phyloP scores from a whole-genome alignment of 2,888 invertebrate genomes.

The Brachyptera risi region DNA sequence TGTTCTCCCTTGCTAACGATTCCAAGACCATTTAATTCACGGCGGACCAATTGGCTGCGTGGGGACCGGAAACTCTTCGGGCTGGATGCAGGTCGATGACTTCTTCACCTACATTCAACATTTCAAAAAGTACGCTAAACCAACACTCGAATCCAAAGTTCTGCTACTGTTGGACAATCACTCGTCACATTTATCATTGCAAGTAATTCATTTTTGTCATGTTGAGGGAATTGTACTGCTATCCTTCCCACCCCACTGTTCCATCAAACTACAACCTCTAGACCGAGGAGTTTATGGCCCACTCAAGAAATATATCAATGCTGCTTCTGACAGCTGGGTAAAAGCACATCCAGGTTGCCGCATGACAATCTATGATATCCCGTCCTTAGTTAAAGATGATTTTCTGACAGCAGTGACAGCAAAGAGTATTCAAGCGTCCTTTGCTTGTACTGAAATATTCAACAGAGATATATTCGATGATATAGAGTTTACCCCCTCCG shows the following conservation, averaged over 20 bases:
- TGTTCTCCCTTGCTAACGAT: constrained; percentile 39
- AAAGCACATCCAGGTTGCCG: neutral
- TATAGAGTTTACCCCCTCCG: constrained; percentile 37
- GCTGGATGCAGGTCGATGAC: neutral
- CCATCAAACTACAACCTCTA: neutral
- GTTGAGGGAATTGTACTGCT: neutral
- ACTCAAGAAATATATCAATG: too few relatives aligned
- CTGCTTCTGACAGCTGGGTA: neutral
- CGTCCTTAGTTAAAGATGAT: neutral
- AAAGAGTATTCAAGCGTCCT: constrained; percentile 40
- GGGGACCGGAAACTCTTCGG: neutral
- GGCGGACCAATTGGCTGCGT: neutral
- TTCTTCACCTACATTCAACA: neutral
- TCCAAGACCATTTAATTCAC: neutral
- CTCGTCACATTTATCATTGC: neutral
- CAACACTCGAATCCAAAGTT: neutral
- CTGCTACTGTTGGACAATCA: neutral
- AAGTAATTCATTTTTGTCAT: neutral
- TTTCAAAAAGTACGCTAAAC: neutral
- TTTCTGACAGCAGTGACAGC: constrained; percentile 40
- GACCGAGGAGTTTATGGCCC: neutral
- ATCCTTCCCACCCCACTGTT: neutral
- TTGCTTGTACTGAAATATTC: constrained; percentile 40
- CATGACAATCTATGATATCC: neutral
- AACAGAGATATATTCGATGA: constrained; percentile 40